These are phyloP conservation scores for Agonopterix arenella DNA, from an alignment of 2,888 invertebrate species.

Conservation along the genomic window DNA sequence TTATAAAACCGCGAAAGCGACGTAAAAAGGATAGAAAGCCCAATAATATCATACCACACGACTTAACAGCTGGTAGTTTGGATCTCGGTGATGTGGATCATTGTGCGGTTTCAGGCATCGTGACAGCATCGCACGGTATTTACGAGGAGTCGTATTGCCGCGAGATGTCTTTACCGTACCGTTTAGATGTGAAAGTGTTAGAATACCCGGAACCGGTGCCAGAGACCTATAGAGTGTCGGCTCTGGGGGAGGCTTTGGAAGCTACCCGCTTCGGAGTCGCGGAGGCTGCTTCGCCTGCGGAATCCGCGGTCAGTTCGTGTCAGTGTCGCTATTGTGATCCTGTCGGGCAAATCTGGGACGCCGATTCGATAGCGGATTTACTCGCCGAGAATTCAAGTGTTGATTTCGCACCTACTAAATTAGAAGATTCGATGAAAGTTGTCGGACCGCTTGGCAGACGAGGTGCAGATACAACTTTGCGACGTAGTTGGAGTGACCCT, in stretches of 20 bases:
- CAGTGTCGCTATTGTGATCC: slow-evolving; percentile 88
- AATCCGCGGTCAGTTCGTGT: slow-evolving; percentile 74
- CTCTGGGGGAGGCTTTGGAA: slow-evolving; percentile 71
- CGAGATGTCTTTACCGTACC: slow-evolving; percentile 69
- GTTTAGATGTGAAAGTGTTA: slow-evolving; percentile 61
- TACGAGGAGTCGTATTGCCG: slow-evolving; percentile 70
- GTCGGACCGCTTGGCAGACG: slow-evolving; percentile 60
- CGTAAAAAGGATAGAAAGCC: slow-evolving; percentile 93
- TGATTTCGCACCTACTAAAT: slow-evolving; percentile 67
- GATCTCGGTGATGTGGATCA: slow-evolving; percentile 66
- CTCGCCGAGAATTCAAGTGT: slow-evolving; percentile 67
- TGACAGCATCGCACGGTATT: slow-evolving; percentile 43
- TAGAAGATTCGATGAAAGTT: slow-evolving; percentile 71
- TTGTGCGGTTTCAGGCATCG: slow-evolving; percentile 57
- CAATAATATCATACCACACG: slow-evolving; percentile 67
- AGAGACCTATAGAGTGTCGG: slow-evolving; percentile 67
- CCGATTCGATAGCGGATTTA: slow-evolving; percentile 76
- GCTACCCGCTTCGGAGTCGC: slow-evolving; percentile 63
- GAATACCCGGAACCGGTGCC: slow-evolving; percentile 57
- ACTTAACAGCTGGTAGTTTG: slow-evolving; percentile 50
- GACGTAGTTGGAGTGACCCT: slow-evolving; percentile 81
- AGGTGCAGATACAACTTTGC: slow-evolving; percentile 60
- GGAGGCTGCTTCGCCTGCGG: slow-evolving; percentile 62
- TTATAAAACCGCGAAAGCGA: slow-evolving; percentile 92
- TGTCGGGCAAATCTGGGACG: slow-evolving; percentile 85